Evolutionary conservation across 2,888 invertebrate genomes (phyloP), one percentile per base, ranked within the genome.

Genomic region (Noctua janthe): DNA sequence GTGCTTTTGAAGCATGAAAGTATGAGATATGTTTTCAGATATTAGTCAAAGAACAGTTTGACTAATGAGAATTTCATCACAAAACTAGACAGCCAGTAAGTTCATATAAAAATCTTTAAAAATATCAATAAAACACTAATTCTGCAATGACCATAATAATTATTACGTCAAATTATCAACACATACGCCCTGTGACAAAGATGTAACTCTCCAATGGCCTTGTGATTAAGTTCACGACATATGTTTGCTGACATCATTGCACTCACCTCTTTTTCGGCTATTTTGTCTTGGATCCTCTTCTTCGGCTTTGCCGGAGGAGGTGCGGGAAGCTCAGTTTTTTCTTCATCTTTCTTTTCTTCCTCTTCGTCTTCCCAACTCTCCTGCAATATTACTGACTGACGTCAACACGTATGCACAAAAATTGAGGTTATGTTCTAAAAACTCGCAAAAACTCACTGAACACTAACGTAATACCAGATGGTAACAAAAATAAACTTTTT

Each of bases 341-440:
- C 98, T 88, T 98, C 98, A 91, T 98, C 98, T 92, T 98, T 98
- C 92, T 98, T 98, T 91, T 98, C 98, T 91, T 99, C 99, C 92
- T 98, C 98, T 69, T 98, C 99, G 96, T 99, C 99, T 94, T 99
- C 99, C 99, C 99, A 99, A 95, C 98, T 99, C 93, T 99, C 99
- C 99, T 99, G 95, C 89, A 94, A 95, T 90, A 91, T n/a, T 82
- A 92, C 90, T 92, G 93, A 91, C 90, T 93, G 93, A 95, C 94
- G 94, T 95, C 96, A 96, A 96, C 96, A 96, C 96, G 93, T 95
- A 94, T 85, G 93, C 94, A 93, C 93, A 91, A 83, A 84, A 88
- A 91, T 89, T 94, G 94, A 97, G 96, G 97, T 97, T 96, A 97
- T 92, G 91, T 92, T 83, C 83, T 76, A 88, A 90, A 87, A 82